A percentile compares a stretch with the other conserved stretches of the same genome.
These are phyloP conservation scores for Brachyrhaphis roseni DNA, from an alignment of 2,797 vertebrate genomes.

Conservation along the genomic window DNA sequence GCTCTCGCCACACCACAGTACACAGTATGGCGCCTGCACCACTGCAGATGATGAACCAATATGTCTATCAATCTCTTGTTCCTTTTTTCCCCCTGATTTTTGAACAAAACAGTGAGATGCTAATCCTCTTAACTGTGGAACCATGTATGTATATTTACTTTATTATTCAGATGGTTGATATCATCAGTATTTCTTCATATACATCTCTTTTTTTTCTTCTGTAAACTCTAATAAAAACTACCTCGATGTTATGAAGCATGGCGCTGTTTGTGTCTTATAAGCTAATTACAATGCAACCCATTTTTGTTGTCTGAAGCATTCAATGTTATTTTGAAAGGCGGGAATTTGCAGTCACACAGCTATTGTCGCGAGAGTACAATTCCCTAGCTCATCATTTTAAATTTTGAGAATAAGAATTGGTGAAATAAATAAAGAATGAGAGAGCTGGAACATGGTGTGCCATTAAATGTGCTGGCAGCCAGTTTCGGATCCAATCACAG, in stretches of 20 bases:
- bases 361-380: neutral
- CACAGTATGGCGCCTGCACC: too few relatives aligned
- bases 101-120: neutral
- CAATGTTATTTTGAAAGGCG: neutral
- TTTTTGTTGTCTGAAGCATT: neutral
- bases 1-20: too few relatives aligned
- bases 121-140: too few relatives aligned
- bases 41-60: too few relatives aligned
- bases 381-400: neutral
- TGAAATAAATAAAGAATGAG: neutral
- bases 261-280: neutral
- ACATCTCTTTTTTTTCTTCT: neutral
- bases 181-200: neutral
- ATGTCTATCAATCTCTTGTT: too few relatives aligned
- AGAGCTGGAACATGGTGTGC: conserved; percentile 16
- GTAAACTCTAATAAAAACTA: neutral
- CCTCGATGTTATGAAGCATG: neutral
- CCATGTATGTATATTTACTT: neutral
- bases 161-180: neutral
- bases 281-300: neutral
- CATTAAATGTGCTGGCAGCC: conserved; percentile 42
- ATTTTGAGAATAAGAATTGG: neutral
- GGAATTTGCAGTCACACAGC: neutral
- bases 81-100: too few relatives aligned
- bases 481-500: conserved; percentile 16